Base-by-base conservation (phyloP, 35 echinoderm and acorn worm species). In the Eucidaris tribuloides region DNA sequence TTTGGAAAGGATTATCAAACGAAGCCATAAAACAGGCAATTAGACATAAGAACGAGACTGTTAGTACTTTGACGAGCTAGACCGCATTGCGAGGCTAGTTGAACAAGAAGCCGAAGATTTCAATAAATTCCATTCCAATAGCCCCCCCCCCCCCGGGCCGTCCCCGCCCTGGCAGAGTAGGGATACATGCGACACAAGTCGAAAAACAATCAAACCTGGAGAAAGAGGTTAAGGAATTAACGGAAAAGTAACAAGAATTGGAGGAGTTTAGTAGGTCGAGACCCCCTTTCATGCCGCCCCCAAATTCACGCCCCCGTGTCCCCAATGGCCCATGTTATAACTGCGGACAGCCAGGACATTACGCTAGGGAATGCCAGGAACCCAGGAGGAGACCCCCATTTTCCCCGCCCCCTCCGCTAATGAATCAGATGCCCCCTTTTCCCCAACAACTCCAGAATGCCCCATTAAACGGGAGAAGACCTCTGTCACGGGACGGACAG, bases 281-380 rank as follows among this genome's bases (percentile, higher is more conserved):
- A 58, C 5, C 55, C 55, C 55, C 55, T 58, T n/a, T n/a, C n/a
- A n/a, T n/a, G n/a, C n/a, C n/a, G n/a, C n/a, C n/a, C n/a, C n/a
- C n/a, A n/a, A n/a, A n/a, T n/a, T n/a, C n/a, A n/a, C n/a, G n/a
- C n/a, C 55, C 55, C 55, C 28, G 19, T 15, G 28, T 7, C 19
- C 55, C 19, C 4, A 4, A 58, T 58, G 4, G 4, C 4, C 20
- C 5, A 13, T 86, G 84, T 25, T 86, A 45, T 76, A 57, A 37
- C 19, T 86, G 84, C 39, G 84, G 84, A 2, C 30, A 86, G 38
- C 15, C 28, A 31, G 71, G 71, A 5, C 84, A 86, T 28, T 77
- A 77, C 19, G 84, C 49, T 17, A 86, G 42, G 33, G 29, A 7
- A 7, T 86, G 84, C 44, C n/a, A 22, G n/a, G n/a, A n/a, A n/a